Percentiles rank a stretch among this genome's conserved stretches.
phyloP scores from a whole-genome alignment of 2,797 vertebrate species.

The Bovichtus variegatus region DNA sequence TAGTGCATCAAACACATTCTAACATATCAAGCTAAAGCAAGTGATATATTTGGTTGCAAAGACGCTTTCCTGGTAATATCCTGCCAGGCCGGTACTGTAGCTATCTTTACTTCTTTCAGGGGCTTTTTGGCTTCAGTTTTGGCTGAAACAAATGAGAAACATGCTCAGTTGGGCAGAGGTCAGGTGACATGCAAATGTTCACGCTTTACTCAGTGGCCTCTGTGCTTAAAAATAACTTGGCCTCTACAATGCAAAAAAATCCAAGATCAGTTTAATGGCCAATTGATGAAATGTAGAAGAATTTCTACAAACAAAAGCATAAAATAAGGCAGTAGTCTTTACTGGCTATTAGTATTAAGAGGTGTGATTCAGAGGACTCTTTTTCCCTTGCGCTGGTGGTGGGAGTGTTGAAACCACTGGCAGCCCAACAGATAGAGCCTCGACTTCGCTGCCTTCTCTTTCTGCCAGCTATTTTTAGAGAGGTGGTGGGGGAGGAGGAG shows the following conservation, averaged over 20 bases:
- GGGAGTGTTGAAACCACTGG: slow-evolving; percentile 77
- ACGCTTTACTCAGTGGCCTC: background rate
- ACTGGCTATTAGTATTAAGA: slow-evolving; percentile 44
- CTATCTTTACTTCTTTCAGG: slow-evolving; percentile 6
- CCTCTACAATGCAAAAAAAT: background rate
- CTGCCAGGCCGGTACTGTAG: background rate
- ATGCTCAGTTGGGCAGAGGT: slow-evolving; percentile 19
- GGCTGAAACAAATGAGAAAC: slow-evolving; percentile 27
- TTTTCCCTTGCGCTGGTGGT: slow-evolving; percentile 64
- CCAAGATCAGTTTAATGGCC: background rate
- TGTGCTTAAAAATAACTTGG: slow-evolving; percentile 2
- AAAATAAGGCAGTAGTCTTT: slow-evolving; percentile 11
- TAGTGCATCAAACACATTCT: background rate
- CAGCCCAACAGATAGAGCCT: slow-evolving; percentile 76
- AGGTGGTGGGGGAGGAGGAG: slow-evolving; percentile 78
- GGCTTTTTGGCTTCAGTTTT: slow-evolving; percentile 10
- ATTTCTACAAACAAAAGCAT: slow-evolving; percentile 1
- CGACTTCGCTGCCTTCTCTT: slow-evolving; percentile 78
- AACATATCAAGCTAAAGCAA: background rate
- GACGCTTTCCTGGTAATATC: background rate
- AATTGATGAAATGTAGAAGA: background rate
- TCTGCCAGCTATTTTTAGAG: slow-evolving; percentile 86
- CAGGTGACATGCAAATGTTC: slow-evolving; percentile 44
- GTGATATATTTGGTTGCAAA: background rate
- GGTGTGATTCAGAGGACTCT: slow-evolving; percentile 67